phyloP scores from a whole-genome alignment of 2,888 invertebrate species.

The Drosophila barbarae region DNA sequence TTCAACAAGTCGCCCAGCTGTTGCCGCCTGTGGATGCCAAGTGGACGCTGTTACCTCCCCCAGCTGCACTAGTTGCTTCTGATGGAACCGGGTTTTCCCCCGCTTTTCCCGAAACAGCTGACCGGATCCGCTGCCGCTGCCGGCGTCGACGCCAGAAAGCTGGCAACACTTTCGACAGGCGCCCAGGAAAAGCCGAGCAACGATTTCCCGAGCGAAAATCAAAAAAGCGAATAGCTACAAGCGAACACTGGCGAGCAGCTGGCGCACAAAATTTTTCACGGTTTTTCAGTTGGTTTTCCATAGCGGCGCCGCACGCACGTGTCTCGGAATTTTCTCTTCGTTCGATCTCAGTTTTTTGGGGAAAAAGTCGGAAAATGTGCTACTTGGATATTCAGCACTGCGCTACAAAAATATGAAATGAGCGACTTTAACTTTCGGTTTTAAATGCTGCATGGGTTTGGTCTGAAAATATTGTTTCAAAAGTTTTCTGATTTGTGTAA shows the following conservation, averaged over 20 bases:
- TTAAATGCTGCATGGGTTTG: background rate
- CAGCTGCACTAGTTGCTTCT: conserved; percentile 61
- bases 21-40: conserved; percentile 49
- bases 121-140: conserved; percentile 32
- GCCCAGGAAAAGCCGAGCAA: conserved; percentile 49
- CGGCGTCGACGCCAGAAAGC: conserved; percentile 42
- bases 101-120: conserved; percentile 56
- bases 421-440: background rate
- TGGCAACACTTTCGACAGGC: conserved; percentile 62
- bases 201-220: conserved; percentile 31
- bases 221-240: conserved; percentile 1
- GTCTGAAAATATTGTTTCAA: conserved; percentile 2
- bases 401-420: conserved; percentile 6
- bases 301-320: conserved; percentile 70
- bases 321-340: conserved; percentile 46
- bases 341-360: conserved; percentile 11
- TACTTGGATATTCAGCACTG: conserved; percentile 9
- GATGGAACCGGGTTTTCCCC: conserved; percentile 44
- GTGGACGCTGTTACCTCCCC: conserved; percentile 39
- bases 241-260: conserved; percentile 20
- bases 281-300: conserved; percentile 66
- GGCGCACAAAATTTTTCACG: conserved; percentile 31
- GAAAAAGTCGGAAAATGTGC: conserved; percentile 24
- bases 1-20: conserved; percentile 68
- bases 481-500: conserved; percentile 8